phyloP scores from a whole-genome alignment of 2,797 vertebrate species.

The Notoglanidium macrostoma region DNA sequence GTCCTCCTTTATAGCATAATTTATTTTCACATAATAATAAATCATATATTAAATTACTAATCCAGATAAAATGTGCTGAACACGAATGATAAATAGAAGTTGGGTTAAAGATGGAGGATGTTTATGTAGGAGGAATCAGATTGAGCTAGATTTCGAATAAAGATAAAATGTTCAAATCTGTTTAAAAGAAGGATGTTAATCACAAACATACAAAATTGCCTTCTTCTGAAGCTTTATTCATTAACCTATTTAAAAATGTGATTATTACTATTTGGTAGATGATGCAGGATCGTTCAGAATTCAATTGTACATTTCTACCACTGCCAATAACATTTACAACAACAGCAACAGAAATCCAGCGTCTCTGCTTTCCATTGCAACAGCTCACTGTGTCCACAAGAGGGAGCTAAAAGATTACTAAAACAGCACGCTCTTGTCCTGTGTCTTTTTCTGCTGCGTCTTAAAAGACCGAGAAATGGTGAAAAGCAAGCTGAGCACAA shows the following conservation, averaged over 20 bases:
- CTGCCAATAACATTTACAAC: not conserved
- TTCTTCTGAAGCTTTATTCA: not conserved
- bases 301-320: too few species aligned
- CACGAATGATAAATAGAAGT: too few species aligned
- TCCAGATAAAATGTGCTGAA: not conserved
- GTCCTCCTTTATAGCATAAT: too few species aligned
- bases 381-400: conserved; percentile 33
- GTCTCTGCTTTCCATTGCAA: conserved; percentile 27
- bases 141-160: not conserved
- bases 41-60: not conserved
- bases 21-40: not conserved
- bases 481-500: not conserved
- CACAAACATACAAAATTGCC: not conserved
- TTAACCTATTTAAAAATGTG: not conserved
- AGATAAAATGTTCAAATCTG: not conserved
- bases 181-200: not conserved
- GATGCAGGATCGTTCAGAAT: not conserved
- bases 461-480: not conserved
- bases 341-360: not conserved
- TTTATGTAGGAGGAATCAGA: not conserved
- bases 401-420: conserved; percentile 11
- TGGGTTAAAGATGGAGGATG: not conserved
- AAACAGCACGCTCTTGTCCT: not conserved
- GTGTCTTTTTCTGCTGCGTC: not conserved
- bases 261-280: not conserved